Evolutionary conservation across 2,797 vertebrate genomes (phyloP).

Genomic region (Echiichthys vipera): DNA sequence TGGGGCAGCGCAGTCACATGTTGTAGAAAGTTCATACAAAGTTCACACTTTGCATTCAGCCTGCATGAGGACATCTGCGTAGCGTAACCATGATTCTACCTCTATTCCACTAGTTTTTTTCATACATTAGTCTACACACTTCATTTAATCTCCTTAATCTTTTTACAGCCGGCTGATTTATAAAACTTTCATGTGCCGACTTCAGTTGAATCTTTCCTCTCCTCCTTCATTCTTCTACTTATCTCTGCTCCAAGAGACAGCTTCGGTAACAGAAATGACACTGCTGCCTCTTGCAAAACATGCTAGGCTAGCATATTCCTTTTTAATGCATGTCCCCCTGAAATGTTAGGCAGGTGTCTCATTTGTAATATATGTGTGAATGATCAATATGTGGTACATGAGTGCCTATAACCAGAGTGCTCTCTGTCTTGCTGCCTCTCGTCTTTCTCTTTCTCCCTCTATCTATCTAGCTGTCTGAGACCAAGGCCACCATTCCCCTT

Average conservation of each 20-base stretch:
- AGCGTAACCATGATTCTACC: constrained; percentile 5
- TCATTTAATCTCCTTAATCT: constrained; percentile 64
- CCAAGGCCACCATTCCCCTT: constrained; percentile 1
- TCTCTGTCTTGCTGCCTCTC: constrained; percentile 27
- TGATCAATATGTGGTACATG: constrained; percentile 60
- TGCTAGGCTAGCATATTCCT: constrained; percentile 5
- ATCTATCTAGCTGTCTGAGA: constrained; percentile 14
- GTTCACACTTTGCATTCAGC: not conserved
- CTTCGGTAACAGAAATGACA: constrained; percentile 25
- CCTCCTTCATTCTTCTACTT: constrained; percentile 3
- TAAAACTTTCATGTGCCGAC: constrained; percentile 65
- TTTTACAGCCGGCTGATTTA: constrained; percentile 57
- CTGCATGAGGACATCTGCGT: not conserved
- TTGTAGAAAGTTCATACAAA: not conserved
- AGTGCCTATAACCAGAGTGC: constrained; percentile 34
- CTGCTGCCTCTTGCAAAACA: constrained; percentile 5
- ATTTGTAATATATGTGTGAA: constrained; percentile 54
- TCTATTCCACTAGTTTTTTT: constrained; percentile 39
- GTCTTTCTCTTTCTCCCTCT: constrained; percentile 11
- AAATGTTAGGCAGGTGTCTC: constrained; percentile 35
- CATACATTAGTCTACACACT: constrained; percentile 61
- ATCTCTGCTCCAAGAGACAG: constrained; percentile 25
- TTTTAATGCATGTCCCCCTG: not conserved
- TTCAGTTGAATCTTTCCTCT: constrained; percentile 21
- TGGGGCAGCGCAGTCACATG: not conserved